Evolutionary conservation across 2,888 invertebrate species (phyloP).

Genomic region (Hedya salicella): DNA sequence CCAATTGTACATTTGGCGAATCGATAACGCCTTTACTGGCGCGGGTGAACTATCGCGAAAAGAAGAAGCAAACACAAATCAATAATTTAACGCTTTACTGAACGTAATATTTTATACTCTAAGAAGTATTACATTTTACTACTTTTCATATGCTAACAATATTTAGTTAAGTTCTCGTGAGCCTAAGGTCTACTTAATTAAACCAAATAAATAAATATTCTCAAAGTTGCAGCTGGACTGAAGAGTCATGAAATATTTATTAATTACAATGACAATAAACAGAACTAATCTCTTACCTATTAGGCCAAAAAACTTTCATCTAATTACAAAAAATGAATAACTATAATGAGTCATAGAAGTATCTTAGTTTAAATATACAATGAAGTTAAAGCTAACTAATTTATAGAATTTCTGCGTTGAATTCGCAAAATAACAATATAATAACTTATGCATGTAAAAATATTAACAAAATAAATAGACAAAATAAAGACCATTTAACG

Average conservation of each 20-base stretch:
- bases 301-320: conserved; percentile 23
- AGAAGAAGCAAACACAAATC: conserved; percentile 54
- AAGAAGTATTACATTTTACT: conserved; percentile 74
- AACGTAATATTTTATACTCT: conserved; percentile 75
- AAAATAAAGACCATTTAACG: too few relatives aligned
- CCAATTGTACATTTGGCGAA: conserved; percentile 34
- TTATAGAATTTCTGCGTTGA: background rate
- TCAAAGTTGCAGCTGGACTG: conserved; percentile 52
- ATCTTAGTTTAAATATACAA: conserved; percentile 19
- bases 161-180: conserved; percentile 40
- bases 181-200: conserved; percentile 60
- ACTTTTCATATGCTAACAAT: conserved; percentile 63
- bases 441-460: background rate
- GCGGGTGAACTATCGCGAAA: conserved; percentile 26
- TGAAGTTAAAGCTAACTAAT: conserved; percentile 11
- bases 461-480: background rate
- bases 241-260: conserved; percentile 44
- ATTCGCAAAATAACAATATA: conserved; percentile 5
- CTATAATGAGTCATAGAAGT: conserved; percentile 20
- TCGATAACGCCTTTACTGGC: conserved; percentile 26
- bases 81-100: conserved; percentile 81
- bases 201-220: conserved; percentile 63
- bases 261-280: conserved; percentile 24
- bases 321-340: conserved; percentile 30
- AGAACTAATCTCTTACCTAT: conserved; percentile 33